Evolutionary conservation across 2,888 invertebrate genomes (phyloP).

Genomic region (Nemapogon koenigi): DNA sequence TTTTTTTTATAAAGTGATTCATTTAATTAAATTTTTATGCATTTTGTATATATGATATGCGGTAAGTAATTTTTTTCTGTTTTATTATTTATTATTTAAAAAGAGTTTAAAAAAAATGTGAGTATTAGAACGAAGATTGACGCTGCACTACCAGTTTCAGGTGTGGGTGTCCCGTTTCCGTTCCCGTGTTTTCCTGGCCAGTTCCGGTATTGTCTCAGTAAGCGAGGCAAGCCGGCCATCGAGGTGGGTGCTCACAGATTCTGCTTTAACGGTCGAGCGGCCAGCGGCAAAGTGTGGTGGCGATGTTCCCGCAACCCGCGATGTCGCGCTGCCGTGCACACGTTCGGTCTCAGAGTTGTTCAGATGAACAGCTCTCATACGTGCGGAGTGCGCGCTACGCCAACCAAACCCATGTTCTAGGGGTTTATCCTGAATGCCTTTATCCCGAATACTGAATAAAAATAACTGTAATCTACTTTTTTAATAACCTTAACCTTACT

Average conservation of each 20-base stretch:
- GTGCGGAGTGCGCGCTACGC: slow-evolving; percentile 54
- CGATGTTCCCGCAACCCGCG: slow-evolving; percentile 56
- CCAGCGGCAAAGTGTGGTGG: slow-evolving; percentile 60
- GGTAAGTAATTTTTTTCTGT: neutral
- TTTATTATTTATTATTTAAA: neutral
- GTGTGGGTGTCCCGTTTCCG: slow-evolving; percentile 44
- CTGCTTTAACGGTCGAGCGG: slow-evolving; percentile 56
- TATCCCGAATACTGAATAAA: no score
- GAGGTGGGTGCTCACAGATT: slow-evolving; percentile 57
- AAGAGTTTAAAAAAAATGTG: no score
- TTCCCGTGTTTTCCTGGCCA: slow-evolving; percentile 57
- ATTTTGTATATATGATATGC: neutral
- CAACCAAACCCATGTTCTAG: slow-evolving; percentile 55
- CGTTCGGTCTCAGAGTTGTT: slow-evolving; percentile 52
- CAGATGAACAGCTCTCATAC: slow-evolving; percentile 60
- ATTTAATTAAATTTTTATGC: neutral
- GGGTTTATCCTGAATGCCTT: no score
- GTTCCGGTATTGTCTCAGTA: slow-evolving; percentile 56
- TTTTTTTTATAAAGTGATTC: neutral
- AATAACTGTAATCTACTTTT: no score
- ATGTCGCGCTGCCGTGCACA: slow-evolving; percentile 55
- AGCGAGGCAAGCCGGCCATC: slow-evolving; percentile 55
- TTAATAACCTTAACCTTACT: no score
- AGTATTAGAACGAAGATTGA: no score
- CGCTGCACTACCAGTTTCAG: slow-evolving; percentile 2